phyloP scores from a whole-genome alignment of 2,797 vertebrate genomes.

The Myotis myotis region DNA sequence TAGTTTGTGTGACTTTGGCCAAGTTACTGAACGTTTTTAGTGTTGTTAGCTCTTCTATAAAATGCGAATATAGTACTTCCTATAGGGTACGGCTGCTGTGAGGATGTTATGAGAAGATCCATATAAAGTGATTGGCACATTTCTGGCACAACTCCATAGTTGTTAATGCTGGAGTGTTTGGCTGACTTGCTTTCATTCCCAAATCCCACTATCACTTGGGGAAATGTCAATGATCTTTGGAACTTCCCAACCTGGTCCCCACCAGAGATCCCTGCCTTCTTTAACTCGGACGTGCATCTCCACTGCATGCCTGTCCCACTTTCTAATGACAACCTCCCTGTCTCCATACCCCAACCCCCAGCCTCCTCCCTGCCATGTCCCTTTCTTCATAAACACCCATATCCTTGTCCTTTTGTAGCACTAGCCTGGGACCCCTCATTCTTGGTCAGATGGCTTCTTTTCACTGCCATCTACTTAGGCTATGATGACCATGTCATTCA shows the following conservation, averaged over 20 bases:
- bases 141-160: not conserved
- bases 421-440: not conserved
- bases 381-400: not conserved
- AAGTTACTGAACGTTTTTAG: not conserved
- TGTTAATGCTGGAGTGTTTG: not conserved
- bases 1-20: not conserved
- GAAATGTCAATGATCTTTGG: not conserved
- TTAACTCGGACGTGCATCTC: rapidly evolving
- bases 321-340: too few species aligned
- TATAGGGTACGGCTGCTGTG: rapidly evolving
- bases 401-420: not conserved
- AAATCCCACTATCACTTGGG: not conserved
- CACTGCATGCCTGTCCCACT: rapidly evolving
- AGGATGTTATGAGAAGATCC: not conserved
- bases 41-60: not conserved
- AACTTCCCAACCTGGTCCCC: not conserved
- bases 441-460: not conserved
- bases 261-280: not conserved
- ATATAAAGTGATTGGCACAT: rapidly evolving
- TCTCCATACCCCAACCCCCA: too few species aligned
- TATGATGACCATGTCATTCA: not conserved
- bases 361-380: not conserved
- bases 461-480: not conserved
- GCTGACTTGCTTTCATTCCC: not conserved
- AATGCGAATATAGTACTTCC: not conserved